Conservation (phyloP, 2,113 vertebrate species). For the Aplodontia rufa region DNA sequence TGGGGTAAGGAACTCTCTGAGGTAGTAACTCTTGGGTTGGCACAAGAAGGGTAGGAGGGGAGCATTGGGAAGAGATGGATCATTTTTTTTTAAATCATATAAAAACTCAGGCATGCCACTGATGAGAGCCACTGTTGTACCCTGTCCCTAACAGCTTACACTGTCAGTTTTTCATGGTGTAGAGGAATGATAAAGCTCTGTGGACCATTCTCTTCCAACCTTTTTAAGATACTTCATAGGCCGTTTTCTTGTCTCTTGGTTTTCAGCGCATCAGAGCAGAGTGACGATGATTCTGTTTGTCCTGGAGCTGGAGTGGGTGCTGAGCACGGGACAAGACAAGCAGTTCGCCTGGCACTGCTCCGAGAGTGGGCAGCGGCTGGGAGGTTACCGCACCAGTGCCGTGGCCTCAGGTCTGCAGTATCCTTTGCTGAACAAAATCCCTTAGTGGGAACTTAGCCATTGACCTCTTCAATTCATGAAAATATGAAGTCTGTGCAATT, state of each 20-base stretch:
- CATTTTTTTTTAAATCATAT: neutral
- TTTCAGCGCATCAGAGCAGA: conserved; percentile 93
- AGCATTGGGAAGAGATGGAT: neutral
- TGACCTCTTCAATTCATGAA: conserved; percentile 4
- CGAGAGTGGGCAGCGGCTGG: conserved; percentile 94
- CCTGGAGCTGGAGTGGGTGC: conserved; percentile 98
- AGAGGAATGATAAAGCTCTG: neutral
- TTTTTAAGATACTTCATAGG: neutral
- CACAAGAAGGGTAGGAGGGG: neutral
- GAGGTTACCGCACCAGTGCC: conserved; percentile 91
- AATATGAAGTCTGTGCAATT: neutral
- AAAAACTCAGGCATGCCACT: rapidly evolving
- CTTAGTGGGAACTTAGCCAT: neutral
- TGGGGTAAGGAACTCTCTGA: neutral
- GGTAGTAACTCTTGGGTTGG: neutral
- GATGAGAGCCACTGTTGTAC: neutral
- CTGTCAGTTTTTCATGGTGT: neutral
- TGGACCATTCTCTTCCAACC: neutral
- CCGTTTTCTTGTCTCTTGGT: conserved; percentile 71
- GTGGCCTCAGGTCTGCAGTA: conserved; percentile 98
- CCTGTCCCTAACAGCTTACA: neutral
- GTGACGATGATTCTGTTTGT: conserved; percentile 96
- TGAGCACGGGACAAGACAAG: conserved; percentile 97
- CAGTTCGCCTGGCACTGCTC: conserved; percentile 97
- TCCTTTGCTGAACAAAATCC: conserved; percentile 85